Conservation (phyloP, 2,113 vertebrate genomes). For the Micronycteris hirsuta region DNA sequence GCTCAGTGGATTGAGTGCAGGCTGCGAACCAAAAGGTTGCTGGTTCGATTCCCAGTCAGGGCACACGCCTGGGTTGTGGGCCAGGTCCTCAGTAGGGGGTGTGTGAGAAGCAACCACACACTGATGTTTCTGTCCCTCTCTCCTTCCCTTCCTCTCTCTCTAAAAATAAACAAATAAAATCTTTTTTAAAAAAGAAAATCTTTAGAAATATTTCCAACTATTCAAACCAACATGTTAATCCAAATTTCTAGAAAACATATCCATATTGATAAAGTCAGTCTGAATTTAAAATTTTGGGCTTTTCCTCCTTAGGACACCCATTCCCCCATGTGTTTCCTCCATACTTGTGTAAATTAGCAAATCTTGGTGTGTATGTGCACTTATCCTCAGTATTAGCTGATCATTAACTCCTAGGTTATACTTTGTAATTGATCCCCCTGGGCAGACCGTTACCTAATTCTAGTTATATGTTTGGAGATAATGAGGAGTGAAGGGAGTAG, state of each 20-base stretch:
- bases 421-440: constrained; percentile 47
- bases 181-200: constrained; percentile 13
- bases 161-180: no score
- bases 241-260: constrained; percentile 12
- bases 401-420: background rate
- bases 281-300: constrained; percentile 18
- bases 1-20: no score
- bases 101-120: no score
- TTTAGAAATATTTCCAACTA: background rate
- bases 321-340: background rate
- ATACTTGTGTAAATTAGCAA: background rate
- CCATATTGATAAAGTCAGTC: background rate
- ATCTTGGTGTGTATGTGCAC: background rate
- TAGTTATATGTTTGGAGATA: constrained; percentile 15
- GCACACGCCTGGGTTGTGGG: no score
- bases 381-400: background rate
- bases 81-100: no score
- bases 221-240: background rate
- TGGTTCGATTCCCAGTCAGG: no score
- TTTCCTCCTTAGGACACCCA: background rate
- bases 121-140: no score
- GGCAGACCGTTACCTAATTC: background rate
- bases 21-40: no score
- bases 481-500: constrained; percentile 17
- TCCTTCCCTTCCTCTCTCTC: no score